Evolutionary conservation across 2,113 vertebrate genomes (phyloP).

Genomic region (Pogonocichla stellata): DNA sequence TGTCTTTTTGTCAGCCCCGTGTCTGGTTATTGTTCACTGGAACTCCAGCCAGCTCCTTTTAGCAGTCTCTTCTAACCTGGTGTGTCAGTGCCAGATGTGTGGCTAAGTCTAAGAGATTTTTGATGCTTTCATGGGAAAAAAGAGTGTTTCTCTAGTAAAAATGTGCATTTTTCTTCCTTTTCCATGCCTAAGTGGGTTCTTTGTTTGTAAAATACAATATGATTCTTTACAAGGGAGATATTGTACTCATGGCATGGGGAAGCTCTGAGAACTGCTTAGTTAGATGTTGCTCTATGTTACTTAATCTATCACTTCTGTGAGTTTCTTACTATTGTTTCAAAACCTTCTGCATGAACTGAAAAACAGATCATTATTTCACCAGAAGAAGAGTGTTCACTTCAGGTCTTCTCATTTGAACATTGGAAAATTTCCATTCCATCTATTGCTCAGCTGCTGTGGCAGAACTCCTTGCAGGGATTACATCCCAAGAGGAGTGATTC

Average conservation of each 20-base stretch:
- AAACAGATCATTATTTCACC: not conserved
- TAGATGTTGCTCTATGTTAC: not conserved
- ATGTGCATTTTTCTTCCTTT: not conserved
- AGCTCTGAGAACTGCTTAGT: not conserved
- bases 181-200: not conserved
- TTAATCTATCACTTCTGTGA: not conserved
- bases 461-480: not conserved
- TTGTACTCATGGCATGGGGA: not conserved
- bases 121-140: not conserved
- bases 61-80: not conserved
- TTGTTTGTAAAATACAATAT: not conserved
- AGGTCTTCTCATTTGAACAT: not conserved
- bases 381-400: not conserved
- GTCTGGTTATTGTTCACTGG: not conserved
- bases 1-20: not conserved
- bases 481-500: not conserved
- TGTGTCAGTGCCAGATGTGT: not conserved
- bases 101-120: not conserved
- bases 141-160: not conserved
- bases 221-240: not conserved
- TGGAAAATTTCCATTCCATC: not conserved
- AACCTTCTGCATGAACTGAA: not conserved
- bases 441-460: accelerated
- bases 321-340: not conserved
- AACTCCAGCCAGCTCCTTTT: not conserved